Percentiles rank a stretch among this genome's conserved stretches.
Evolutionary conservation across 1,140 invertebrate genomes (phyloP).

Genomic region (Pogonognathellus flavescens): DNA sequence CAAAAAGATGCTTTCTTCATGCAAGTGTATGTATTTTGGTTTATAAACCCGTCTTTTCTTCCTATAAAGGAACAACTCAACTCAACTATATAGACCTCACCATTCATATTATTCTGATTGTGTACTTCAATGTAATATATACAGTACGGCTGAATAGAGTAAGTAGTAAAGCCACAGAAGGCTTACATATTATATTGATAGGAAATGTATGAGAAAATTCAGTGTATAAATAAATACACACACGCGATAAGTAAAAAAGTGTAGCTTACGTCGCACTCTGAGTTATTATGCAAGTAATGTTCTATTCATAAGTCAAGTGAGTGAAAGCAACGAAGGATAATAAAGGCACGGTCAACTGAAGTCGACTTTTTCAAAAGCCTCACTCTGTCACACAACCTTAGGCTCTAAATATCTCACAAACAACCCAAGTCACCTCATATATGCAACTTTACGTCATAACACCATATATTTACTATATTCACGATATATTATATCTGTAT

Average conservation of each 20-base stretch:
- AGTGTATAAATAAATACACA: neutral
- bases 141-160: neutral
- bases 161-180: too few relatives aligned
- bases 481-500: too few relatives aligned
- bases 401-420: neutral
- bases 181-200: too few relatives aligned
- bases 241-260: neutral
- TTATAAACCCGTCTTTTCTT: conserved; percentile 19
- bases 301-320: conserved; percentile 45
- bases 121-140: neutral
- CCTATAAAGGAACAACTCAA: too few relatives aligned
- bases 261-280: neutral
- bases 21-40: conserved; percentile 42
- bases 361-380: conserved; percentile 8
- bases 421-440: too few relatives aligned
- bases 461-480: too few relatives aligned
- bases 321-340: conserved; percentile 7
- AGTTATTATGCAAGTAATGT: conserved; percentile 40
- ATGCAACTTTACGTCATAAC: too few relatives aligned
- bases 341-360: neutral
- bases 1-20: conserved; percentile 11
- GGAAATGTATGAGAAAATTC: neutral
- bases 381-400: conserved; percentile 16
- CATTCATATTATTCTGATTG: neutral
- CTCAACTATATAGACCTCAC: neutral